Evolutionary conservation across 2,888 invertebrate genomes (phyloP).

Genomic region (Quadroppia sp.): DNA sequence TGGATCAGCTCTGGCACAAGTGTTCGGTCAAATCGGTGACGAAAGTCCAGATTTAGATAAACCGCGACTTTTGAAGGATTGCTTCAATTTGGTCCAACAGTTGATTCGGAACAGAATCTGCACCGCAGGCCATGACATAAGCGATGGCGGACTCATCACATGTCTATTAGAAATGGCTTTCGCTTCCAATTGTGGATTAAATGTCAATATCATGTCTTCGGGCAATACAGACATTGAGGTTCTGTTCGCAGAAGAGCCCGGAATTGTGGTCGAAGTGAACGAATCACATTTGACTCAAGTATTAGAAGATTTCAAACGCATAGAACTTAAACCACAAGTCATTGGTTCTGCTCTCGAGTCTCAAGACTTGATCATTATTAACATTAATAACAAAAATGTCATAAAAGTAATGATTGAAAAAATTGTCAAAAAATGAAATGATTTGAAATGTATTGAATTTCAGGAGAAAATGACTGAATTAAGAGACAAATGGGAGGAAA

Average conservation of each 20-base stretch:
- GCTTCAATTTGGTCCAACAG: slow-evolving; percentile 78
- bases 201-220: slow-evolving; percentile 49
- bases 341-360: slow-evolving; percentile 59
- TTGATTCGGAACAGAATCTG: slow-evolving; percentile 69
- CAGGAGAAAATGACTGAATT: slow-evolving; percentile 61
- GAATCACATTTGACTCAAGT: slow-evolving; percentile 59
- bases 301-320: slow-evolving; percentile 60
- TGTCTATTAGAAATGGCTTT: slow-evolving; percentile 94
- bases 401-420: slow-evolving; percentile 56
- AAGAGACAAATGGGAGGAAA: slow-evolving; percentile 89
- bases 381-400: slow-evolving; percentile 61
- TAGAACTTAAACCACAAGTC: slow-evolving; percentile 62
- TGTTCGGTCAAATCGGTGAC: slow-evolving; percentile 76
- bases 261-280: slow-evolving; percentile 73
- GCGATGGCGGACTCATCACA: slow-evolving; percentile 90
- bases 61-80: slow-evolving; percentile 63
- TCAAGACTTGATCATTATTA: slow-evolving; percentile 52
- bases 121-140: slow-evolving; percentile 86
- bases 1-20: slow-evolving; percentile 88
- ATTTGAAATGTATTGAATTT: slow-evolving; percentile 2
- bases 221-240: slow-evolving; percentile 57
- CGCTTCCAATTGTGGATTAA: slow-evolving; percentile 76
- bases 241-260: slow-evolving; percentile 78
- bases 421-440: background rate
- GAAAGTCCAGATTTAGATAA: slow-evolving; percentile 73